These are phyloP conservation scores for Salpingus planirostris DNA, from an alignment of 2,888 invertebrate species.

Conservation along the genomic window DNA sequence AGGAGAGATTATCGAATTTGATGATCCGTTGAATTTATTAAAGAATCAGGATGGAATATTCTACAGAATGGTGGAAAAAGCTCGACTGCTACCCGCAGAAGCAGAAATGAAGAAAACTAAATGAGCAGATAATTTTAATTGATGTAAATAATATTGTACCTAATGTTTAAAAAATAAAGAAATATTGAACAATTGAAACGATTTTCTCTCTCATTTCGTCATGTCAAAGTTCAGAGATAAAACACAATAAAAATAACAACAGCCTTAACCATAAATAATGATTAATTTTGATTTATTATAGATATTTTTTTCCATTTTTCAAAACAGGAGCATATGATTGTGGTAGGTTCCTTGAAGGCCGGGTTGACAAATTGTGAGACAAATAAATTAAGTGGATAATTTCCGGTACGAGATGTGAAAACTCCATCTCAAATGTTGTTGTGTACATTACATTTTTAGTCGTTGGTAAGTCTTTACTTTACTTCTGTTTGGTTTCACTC, in stretches of 20 bases:
- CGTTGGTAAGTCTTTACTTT: too few species aligned
- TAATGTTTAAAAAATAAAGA: neutral
- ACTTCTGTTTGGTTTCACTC: too few species aligned
- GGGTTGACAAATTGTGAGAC: too few species aligned
- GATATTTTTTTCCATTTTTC: too few species aligned
- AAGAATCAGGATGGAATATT: constrained; percentile 52
- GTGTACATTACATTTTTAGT: too few species aligned
- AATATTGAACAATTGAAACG: neutral
- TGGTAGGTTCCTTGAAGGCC: too few species aligned
- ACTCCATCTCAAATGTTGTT: too few species aligned
- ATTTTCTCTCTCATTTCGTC: neutral
- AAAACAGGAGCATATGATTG: too few species aligned
- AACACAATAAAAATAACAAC: neutral
- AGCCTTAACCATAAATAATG: too few species aligned
- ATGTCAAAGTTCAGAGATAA: neutral
- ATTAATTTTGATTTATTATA: too few species aligned
- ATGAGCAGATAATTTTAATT: neutral
- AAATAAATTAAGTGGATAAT: too few species aligned
- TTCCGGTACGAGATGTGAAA: too few species aligned
- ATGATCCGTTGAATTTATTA: constrained; percentile 34
- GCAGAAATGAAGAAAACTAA: neutral
- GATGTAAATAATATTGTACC: neutral
- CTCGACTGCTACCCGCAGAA: constrained; percentile 48
- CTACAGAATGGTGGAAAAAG: constrained; percentile 58
- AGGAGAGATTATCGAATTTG: constrained; percentile 35